These are phyloP conservation scores for Drosophila maculinotata DNA, from an alignment of 2,888 invertebrate species.

Conservation along the genomic window DNA sequence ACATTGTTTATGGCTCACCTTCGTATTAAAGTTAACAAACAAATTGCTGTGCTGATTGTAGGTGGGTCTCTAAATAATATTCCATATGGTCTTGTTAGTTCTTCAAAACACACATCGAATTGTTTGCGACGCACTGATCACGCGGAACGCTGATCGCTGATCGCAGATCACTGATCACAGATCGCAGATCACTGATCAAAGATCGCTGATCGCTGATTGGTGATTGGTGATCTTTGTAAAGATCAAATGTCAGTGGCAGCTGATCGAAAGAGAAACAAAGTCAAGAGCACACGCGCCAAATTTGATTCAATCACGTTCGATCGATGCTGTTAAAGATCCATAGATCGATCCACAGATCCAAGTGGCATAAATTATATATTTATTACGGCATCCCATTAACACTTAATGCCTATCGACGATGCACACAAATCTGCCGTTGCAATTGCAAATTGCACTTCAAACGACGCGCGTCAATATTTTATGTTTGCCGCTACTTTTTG, in stretches of 20 bases:
- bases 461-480: conserved; percentile 45
- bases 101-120: conserved; percentile 40
- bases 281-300: conserved; percentile 75
- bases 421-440: conserved; percentile 23
- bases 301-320: conserved; percentile 58
- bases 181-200: conserved; percentile 33
- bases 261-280: conserved; percentile 62
- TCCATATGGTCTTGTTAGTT: conserved; percentile 64
- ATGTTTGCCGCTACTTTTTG: conserved; percentile 19
- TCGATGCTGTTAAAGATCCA: conserved; percentile 22
- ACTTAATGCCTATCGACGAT: conserved; percentile 62
- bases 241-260: conserved; percentile 69
- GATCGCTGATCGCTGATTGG: conserved; percentile 3
- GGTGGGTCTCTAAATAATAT: conserved; percentile 54
- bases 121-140: conserved; percentile 29
- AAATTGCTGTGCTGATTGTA: conserved; percentile 54
- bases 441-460: conserved; percentile 54
- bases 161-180: conserved; percentile 24
- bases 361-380: conserved; percentile 71
- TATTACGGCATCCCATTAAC: conserved; percentile 65
- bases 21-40: conserved; percentile 53
- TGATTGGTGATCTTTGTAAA: conserved; percentile 59
- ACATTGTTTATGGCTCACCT: conserved; percentile 61
- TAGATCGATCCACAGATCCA: conserved; percentile 22
- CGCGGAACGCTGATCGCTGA: conserved; percentile 11